Base-by-base conservation (phyloP, 1,140 invertebrate species). In the Maniola jurtina region DNA sequence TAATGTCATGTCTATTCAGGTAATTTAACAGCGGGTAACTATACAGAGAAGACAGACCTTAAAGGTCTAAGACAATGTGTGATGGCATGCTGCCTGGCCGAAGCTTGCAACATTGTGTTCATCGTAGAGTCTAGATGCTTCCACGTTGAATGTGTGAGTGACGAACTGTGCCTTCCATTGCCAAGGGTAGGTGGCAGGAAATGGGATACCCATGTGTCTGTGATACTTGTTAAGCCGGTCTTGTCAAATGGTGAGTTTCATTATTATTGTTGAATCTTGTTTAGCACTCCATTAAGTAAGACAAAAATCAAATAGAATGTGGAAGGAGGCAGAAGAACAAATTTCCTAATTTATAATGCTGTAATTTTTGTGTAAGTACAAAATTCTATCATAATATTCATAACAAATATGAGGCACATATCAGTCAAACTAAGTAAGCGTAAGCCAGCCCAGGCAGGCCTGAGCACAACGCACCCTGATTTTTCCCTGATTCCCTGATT, bases 21-120 rank as follows among this genome's bases (percentile, higher is more conserved):
- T 42, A 94, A 94, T 77, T 73, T 92, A 60, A 92, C 93, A 55
- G 92, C 92, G 58, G 94, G 94, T 10, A 92, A 91, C 57, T 95
- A 92, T 70, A 92, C 90, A 38, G 92, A 94, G 73, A 92, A 93
- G 64, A 79, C 86, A 14, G 88, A 91, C 38, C 77, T 93, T 7
- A 91, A 83, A 54, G 91, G 91, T 13, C 79, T 95, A 5, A 92
- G 93, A 59, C 90, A 93, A 54, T 97, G 96, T 85, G 92, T 96
- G 5, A 89, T 93, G 71, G 91, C 92, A 40, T 97, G 97, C 79
- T 97, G 96, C 81, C 83, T 86, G 0, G 91, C 93, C 45, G 83
- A 91, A 0, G 73, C 82, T 2, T 97, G 96, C 81, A 95, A 97
- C 86, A 93, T 97, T 68, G 96, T 95, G 5, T 94, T 97, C 76